Conservation (phyloP, 2,888 invertebrate species). For the Minunthozetes semirufus region DNA sequence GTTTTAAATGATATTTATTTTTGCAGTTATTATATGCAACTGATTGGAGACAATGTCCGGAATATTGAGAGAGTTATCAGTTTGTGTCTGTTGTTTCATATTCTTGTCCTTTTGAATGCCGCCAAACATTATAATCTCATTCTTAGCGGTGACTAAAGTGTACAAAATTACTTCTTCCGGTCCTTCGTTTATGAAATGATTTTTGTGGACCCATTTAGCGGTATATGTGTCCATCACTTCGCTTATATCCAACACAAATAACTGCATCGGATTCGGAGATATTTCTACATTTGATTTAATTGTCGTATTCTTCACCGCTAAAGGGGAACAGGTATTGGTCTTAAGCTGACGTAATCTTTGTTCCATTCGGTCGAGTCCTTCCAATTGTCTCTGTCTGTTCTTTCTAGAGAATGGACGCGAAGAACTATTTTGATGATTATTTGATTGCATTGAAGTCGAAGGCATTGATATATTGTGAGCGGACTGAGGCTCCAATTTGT, state of each 20-base stretch:
- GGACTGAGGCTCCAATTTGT: not conserved
- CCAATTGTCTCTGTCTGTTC: conserved; percentile 58
- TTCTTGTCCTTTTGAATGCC: conserved; percentile 65
- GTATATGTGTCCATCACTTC: conserved; percentile 59
- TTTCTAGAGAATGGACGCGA: conserved; percentile 49
- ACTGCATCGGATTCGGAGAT: conserved; percentile 58
- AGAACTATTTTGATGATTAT: not conserved
- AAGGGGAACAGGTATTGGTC: conserved; percentile 46
- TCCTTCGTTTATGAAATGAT: conserved; percentile 41
- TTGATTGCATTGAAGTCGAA: not conserved
- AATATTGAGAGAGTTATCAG: conserved; percentile 38
- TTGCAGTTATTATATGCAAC: conserved; percentile 66
- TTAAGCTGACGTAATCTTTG: conserved; percentile 49
- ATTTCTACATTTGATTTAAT: conserved; percentile 47
- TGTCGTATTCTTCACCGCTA: conserved; percentile 49
- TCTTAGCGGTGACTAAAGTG: conserved; percentile 77
- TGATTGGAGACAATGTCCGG: conserved; percentile 69
- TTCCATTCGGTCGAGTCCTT: conserved; percentile 61
- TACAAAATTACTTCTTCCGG: conserved; percentile 87
- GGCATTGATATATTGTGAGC: not conserved
- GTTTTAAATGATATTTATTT: conserved; percentile 46
- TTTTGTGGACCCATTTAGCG: conserved; percentile 49
- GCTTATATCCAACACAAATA: conserved; percentile 79
- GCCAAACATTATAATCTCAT: conserved; percentile 92
- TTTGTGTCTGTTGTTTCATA: conserved; percentile 8